These are phyloP conservation scores for Neodiprion pinetum DNA, from an alignment of 1,140 invertebrate genomes.

Conservation along the genomic window DNA sequence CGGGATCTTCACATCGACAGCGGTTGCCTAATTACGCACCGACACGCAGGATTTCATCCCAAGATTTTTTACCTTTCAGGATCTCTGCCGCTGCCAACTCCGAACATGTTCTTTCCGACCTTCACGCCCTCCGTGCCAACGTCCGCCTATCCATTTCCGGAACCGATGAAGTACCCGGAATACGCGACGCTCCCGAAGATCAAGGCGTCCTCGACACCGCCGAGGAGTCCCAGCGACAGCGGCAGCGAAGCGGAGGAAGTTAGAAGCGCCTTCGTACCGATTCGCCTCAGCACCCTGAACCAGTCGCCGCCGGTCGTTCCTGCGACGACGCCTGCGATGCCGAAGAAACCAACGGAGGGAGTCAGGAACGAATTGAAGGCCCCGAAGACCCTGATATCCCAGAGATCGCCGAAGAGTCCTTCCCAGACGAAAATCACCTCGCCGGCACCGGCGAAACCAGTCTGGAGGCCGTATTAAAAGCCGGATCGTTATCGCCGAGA, in stretches of 20 bases:
- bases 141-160: constrained; percentile 47
- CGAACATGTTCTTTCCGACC: constrained; percentile 48
- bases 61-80: constrained; percentile 39
- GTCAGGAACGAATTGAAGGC: constrained; percentile 68
- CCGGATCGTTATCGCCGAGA: neutral
- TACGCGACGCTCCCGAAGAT: constrained; percentile 42
- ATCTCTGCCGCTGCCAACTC: constrained; percentile 48
- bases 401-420: constrained; percentile 55
- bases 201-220: constrained; percentile 38
- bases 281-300: constrained; percentile 53
- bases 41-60: neutral
- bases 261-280: constrained; percentile 75
- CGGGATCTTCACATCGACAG: constrained; percentile 21
- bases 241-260: constrained; percentile 69
- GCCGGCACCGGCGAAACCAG: constrained; percentile 68
- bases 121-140: constrained; percentile 47
- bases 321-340: constrained; percentile 33
- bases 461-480: constrained; percentile 78
- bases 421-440: constrained; percentile 68
- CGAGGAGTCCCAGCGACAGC: constrained; percentile 58
- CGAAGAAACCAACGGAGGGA: constrained; percentile 37
- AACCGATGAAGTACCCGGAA: constrained; percentile 47
- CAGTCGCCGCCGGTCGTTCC: constrained; percentile 61
- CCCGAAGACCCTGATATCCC: constrained; percentile 59
- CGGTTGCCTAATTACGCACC: neutral